phyloP scores from a whole-genome alignment of 2,113 vertebrate species.

The Cacatua alba region DNA sequence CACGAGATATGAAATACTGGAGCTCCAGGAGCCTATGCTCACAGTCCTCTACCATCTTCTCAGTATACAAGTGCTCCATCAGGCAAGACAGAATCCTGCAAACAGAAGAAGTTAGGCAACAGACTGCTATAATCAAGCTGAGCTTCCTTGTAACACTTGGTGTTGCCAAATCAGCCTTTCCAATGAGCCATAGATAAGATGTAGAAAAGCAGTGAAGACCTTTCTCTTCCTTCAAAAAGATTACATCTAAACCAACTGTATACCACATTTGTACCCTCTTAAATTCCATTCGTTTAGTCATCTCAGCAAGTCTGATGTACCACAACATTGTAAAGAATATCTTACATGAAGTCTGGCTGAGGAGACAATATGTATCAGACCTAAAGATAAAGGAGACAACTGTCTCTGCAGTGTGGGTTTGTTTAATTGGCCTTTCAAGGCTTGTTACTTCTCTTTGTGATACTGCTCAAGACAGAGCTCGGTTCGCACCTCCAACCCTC shows the following conservation, averaged over 20 bases:
- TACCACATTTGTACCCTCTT: neutral
- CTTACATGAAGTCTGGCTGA: neutral
- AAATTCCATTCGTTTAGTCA: neutral
- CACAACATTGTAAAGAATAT: neutral
- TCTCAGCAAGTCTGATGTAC: neutral
- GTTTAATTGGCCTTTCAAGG: neutral
- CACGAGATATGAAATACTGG: slow-evolving; percentile 96
- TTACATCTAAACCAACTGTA: neutral
- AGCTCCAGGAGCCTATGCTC: slow-evolving; percentile 93
- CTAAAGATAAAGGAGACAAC: neutral
- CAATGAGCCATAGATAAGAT: neutral
- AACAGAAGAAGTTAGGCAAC: neutral
- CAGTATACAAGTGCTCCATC: slow-evolving; percentile 97
- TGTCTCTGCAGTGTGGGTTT: neutral
- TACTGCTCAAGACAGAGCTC: neutral
- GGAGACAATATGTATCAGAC: neutral
- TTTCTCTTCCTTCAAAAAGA: neutral
- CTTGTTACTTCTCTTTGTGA: neutral
- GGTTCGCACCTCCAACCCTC: neutral
- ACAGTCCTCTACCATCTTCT: slow-evolving; percentile 98
- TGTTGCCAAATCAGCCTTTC: neutral
- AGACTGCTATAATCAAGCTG: neutral
- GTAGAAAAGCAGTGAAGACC: neutral
- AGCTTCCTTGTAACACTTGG: neutral
- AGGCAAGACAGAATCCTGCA: slow-evolving; percentile 94